Evolutionary conservation across 1,140 invertebrate species (phyloP).

Genomic region (Lutraria rhynchaena): DNA sequence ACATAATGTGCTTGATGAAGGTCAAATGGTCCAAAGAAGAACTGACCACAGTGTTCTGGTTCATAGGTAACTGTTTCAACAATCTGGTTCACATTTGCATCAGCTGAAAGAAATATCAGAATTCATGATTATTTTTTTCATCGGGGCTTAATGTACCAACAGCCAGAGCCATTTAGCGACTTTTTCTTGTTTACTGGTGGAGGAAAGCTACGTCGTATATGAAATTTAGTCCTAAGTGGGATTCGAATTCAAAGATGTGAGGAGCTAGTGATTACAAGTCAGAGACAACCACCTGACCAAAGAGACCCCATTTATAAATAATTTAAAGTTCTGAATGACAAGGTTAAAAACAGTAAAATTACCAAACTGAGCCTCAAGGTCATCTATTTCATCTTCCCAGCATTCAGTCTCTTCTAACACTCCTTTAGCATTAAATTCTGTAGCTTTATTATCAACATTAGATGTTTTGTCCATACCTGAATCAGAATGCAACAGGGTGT

Average conservation of each 20-base stretch:
- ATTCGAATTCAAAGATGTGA: no score
- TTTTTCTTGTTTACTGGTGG: neutral
- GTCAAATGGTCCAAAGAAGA: slow-evolving; percentile 46
- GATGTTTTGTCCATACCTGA: slow-evolving; percentile 25
- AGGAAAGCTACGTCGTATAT: neutral
- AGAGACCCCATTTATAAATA: no score
- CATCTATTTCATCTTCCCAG: slow-evolving; percentile 58
- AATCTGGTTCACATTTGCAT: slow-evolving; percentile 15
- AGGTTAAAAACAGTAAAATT: no score
- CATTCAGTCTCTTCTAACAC: slow-evolving; percentile 48
- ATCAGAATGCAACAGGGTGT: neutral
- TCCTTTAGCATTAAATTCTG: slow-evolving; percentile 15
- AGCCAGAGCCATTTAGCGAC: neutral
- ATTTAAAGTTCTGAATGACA: no score
- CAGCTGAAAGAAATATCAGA: slow-evolving; percentile 1
- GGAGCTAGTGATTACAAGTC: no score
- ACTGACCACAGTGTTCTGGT: slow-evolving; percentile 3
- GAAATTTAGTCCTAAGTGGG: no score
- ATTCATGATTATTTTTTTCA: neutral
- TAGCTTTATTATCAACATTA: neutral
- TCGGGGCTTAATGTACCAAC: neutral
- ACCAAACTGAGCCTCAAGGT: slow-evolving; percentile 35
- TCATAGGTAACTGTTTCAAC: slow-evolving; percentile 31
- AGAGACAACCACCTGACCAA: no score
- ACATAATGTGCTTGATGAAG: slow-evolving; percentile 47